Percentiles rank a stretch among this genome's conserved stretches.
Conservation (phyloP, 2,888 invertebrate species). For the Crocallis elinguaria region DNA sequence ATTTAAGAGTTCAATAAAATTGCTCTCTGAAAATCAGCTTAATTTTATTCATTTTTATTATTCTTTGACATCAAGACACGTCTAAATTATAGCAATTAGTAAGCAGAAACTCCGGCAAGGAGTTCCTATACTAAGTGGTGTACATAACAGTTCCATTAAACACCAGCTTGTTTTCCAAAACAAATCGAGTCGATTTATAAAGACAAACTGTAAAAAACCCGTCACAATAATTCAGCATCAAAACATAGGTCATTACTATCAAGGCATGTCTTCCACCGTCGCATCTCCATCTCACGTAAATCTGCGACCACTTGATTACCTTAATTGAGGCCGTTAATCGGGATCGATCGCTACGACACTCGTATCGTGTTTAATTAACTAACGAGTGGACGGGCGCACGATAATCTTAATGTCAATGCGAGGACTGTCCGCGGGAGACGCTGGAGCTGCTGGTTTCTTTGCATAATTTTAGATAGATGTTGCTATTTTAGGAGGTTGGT, state of each 20-base stretch:
- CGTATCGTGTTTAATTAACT: constrained; percentile 83
- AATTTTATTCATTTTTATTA: no score
- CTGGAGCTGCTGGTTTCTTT: constrained; percentile 8
- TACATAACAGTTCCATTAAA: no score
- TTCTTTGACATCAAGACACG: no score
- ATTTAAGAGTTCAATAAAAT: no score
- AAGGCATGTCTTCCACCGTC: constrained; percentile 16
- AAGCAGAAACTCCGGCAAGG: no score
- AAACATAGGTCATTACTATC: constrained; percentile 22
- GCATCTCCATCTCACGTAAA: constrained; percentile 57
- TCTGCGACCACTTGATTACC: constrained; percentile 77
- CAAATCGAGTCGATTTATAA: no score
- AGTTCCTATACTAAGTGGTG: no score
- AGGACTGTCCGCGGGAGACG: constrained; percentile 36
- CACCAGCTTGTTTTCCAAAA: no score
- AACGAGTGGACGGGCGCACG: constrained; percentile 73
- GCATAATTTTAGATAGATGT: constrained; percentile 18
- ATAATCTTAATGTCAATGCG: constrained; percentile 75
- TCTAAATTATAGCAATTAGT: no score
- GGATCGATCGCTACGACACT: constrained; percentile 65
- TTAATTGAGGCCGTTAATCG: constrained; percentile 80
- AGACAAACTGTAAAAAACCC: not conserved
- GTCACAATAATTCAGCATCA: not conserved
- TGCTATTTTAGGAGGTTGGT: constrained; percentile 9
- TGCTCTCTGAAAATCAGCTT: no score